These are phyloP conservation scores for Melanogrammus aeglefinus DNA, from an alignment of 2,797 vertebrate species.

Conservation along the genomic window DNA sequence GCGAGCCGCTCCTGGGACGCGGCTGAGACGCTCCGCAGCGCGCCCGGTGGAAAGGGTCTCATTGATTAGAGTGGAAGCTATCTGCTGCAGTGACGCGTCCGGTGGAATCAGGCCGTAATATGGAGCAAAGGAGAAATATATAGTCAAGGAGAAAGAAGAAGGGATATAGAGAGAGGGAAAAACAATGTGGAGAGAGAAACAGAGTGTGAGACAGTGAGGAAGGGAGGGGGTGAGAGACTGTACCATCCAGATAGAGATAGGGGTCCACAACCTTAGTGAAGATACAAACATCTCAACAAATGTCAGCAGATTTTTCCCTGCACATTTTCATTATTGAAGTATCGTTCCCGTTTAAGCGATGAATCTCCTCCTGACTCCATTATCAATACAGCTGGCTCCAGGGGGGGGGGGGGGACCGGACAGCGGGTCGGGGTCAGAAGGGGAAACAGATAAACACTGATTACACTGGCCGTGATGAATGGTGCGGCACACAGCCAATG, in stretches of 20 bases:
- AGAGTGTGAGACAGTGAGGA: neutral
- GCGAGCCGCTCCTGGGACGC: too few relatives aligned
- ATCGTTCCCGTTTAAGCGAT: slow-evolving; percentile 23
- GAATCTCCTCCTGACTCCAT: neutral
- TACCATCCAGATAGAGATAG: neutral
- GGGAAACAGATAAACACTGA: slow-evolving; percentile 71
- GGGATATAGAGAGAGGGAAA: neutral
- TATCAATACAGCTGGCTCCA: slow-evolving; percentile 35
- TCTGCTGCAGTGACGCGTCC: too few relatives aligned
- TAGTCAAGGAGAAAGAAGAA: neutral
- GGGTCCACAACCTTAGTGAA: neutral
- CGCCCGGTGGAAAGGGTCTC: too few relatives aligned
- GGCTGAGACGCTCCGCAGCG: too few relatives aligned
- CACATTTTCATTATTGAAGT: slow-evolving; percentile 27
- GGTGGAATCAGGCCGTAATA: too few relatives aligned
- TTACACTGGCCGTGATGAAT: slow-evolving; percentile 67
- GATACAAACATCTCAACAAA: neutral
- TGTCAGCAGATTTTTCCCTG: neutral
- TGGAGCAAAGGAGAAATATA: too few relatives aligned
- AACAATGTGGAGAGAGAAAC: neutral
- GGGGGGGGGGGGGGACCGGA: slow-evolving; percentile 49
- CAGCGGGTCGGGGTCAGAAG: slow-evolving; percentile 62
- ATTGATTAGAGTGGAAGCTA: too few relatives aligned
- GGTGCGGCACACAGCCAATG: slow-evolving; percentile 60
- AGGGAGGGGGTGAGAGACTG: neutral